Evolutionary conservation across 1,140 invertebrate species (phyloP).

Genomic region (Drosophila insularis): DNA sequence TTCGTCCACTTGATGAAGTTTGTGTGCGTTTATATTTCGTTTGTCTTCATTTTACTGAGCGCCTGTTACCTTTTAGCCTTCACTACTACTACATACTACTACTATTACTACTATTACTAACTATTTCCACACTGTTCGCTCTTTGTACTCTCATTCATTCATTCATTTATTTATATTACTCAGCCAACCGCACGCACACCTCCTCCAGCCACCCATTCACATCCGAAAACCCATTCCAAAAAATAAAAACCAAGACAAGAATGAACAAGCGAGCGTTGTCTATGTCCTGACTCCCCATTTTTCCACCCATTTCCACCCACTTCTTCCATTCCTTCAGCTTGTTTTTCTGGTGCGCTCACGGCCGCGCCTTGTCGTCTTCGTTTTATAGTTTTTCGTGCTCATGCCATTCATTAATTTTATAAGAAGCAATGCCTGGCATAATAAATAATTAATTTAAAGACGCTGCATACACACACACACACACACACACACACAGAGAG

Average conservation of each 20-base stretch:
- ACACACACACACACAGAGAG: background rate
- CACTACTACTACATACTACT: conserved; percentile 67
- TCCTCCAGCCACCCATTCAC: conserved; percentile 8
- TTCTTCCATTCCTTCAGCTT: background rate
- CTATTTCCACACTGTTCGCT: conserved; percentile 13
- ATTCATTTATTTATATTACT: conserved; percentile 79
- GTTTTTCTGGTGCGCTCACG: conserved; percentile 8
- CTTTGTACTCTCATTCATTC: conserved; percentile 56
- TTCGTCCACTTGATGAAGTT: conserved; percentile 28
- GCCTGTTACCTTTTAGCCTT: conserved; percentile 64
- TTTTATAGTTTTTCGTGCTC: conserved; percentile 62
- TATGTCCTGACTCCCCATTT: background rate
- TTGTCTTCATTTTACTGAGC: conserved; percentile 59
- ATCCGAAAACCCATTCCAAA: background rate
- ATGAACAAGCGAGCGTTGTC: conserved; percentile 6
- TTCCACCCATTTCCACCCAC: background rate
- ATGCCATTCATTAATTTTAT: conserved; percentile 79
- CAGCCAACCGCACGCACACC: conserved; percentile 61
- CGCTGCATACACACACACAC: conserved; percentile 11
- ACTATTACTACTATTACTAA: conserved; percentile 15
- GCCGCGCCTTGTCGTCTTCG: conserved; percentile 43
- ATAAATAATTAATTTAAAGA: conserved; percentile 81
- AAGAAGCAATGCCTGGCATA: conserved; percentile 69
- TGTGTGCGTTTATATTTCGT: conserved; percentile 32
- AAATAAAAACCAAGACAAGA: background rate